phyloP scores from a whole-genome alignment of 2,888 invertebrate species.

The Carterocephalus palaemon region DNA sequence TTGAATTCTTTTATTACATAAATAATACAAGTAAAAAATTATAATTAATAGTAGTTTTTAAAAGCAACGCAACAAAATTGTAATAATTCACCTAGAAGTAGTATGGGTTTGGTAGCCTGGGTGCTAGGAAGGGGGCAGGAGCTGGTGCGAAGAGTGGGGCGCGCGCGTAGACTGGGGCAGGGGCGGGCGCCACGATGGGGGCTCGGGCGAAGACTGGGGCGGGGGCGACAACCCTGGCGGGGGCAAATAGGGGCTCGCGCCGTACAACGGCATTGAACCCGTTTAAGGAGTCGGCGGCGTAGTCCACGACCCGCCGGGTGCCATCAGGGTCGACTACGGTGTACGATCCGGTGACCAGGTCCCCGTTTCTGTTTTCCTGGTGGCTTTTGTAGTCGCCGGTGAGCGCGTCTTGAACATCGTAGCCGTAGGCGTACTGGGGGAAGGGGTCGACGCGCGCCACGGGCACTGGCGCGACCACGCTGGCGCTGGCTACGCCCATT shows the following conservation, averaged over 20 bases:
- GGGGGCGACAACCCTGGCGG: conserved; percentile 45
- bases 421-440: conserved; percentile 79
- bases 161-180: conserved; percentile 39
- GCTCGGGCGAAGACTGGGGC: conserved; percentile 45
- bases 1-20: conserved; percentile 39
- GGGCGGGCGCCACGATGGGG: conserved; percentile 45
- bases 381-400: conserved; percentile 80
- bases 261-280: conserved; percentile 80
- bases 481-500: conserved; percentile 56
- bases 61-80: conserved; percentile 68
- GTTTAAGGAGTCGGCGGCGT: conserved; percentile 75
- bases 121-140: conserved; percentile 41
- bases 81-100: conserved; percentile 71
- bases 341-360: conserved; percentile 78
- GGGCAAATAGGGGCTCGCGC: conserved; percentile 67
- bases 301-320: conserved; percentile 77
- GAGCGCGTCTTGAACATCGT: conserved; percentile 78
- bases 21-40: conserved; percentile 63
- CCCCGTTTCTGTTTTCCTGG: conserved; percentile 76
- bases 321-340: conserved; percentile 78
- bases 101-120: conserved; percentile 59
- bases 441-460: conserved; percentile 58
- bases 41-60: conserved; percentile 38
- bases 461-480: conserved; percentile 60
- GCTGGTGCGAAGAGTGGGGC: conserved; percentile 38